Conservation (phyloP, 2,888 invertebrate genomes). For the Heteromurus nitidus region DNA sequence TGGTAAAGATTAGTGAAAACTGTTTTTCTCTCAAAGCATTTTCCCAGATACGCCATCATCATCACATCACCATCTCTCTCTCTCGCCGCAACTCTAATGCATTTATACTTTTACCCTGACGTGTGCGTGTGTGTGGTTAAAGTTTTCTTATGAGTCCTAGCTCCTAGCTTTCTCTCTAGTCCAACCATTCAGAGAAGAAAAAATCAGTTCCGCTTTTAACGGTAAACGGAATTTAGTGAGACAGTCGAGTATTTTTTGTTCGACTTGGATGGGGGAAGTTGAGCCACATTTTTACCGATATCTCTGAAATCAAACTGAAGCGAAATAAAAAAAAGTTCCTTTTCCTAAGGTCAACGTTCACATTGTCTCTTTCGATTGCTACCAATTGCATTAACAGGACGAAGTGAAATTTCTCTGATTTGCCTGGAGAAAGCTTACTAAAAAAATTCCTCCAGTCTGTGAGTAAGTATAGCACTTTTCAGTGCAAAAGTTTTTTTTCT, state of each 20-base stretch:
- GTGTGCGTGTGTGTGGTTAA: background rate
- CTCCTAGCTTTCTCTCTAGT: too few species aligned
- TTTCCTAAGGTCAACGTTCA: background rate
- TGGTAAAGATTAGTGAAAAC: constrained; percentile 9
- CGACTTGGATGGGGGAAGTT: background rate
- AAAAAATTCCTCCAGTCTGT: background rate
- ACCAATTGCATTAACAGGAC: constrained; percentile 27
- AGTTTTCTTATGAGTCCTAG: background rate
- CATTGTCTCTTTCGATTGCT: constrained; percentile 18
- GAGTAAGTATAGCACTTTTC: background rate
- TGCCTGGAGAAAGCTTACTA: background rate
- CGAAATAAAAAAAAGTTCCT: too few species aligned
- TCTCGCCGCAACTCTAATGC: too few species aligned
- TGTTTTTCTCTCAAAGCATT: background rate
- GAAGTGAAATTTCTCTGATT: background rate
- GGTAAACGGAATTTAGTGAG: background rate
- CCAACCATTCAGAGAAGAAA: too few species aligned
- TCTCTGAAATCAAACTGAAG: background rate
- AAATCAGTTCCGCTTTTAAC: background rate
- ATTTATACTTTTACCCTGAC: background rate
- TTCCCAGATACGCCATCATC: background rate
- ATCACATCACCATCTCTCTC: constrained; percentile 1
- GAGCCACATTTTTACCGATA: background rate
- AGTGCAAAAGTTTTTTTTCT: background rate
- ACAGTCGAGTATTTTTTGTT: background rate